These are phyloP conservation scores for Clarias laeviceps DNA, from an alignment of 2,797 vertebrate genomes.

Conservation along the genomic window DNA sequence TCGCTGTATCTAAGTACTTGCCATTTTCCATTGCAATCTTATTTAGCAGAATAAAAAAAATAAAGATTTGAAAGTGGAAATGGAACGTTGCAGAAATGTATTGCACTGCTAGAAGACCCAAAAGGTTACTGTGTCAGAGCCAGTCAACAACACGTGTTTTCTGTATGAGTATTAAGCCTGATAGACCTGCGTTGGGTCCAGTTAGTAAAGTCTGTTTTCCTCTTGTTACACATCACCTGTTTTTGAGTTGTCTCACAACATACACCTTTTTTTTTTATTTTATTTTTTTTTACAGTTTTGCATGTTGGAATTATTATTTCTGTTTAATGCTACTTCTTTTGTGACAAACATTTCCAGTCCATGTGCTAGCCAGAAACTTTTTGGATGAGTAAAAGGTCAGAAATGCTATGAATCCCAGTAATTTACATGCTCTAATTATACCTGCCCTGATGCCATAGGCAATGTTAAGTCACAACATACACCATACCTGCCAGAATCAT, in stretches of 20 bases:
- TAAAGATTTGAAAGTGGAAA: slow-evolving; percentile 26
- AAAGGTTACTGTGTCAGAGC: background rate
- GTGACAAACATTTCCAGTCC: background rate
- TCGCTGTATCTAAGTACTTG: background rate
- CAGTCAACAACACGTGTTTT: slow-evolving; percentile 48
- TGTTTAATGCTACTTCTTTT: background rate
- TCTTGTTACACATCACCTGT: background rate
- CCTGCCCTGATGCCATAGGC: background rate
- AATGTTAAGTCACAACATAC: background rate
- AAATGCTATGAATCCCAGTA: background rate
- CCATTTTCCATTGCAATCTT: background rate
- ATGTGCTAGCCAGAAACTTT: background rate
- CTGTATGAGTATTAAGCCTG: slow-evolving; percentile 62
- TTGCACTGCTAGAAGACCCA: background rate
- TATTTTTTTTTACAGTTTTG: too few relatives aligned
- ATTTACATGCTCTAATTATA: background rate
- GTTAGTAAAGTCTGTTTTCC: slow-evolving; percentile 58
- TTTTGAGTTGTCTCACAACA: background rate
- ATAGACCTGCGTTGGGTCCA: slow-evolving; percentile 67
- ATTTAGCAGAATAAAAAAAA: background rate
- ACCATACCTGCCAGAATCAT: background rate
- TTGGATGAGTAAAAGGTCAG: background rate
- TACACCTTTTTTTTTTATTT: too few relatives aligned
- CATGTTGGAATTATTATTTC: background rate
- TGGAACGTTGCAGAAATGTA: slow-evolving; percentile 50